Base-by-base conservation (phyloP, 2,888 invertebrate genomes). In the Chrysodeixis includens region DNA sequence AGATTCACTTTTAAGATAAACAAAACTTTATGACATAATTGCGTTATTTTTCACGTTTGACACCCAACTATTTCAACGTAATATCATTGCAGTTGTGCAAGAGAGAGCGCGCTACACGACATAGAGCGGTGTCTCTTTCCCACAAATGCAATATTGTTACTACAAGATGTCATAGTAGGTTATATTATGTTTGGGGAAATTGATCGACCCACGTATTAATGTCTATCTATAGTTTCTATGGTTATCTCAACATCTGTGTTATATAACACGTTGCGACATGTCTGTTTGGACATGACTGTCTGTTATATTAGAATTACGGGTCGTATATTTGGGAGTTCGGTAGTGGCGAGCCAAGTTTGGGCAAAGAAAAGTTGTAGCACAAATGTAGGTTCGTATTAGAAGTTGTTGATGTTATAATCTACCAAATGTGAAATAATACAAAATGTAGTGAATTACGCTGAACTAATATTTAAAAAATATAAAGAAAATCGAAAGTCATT, bases 21-120 rank as follows among this genome's bases (percentile, higher is more conserved):
- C 44, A 62, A 70, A 66, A 54, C 26, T 32, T 69, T 70, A 74
- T 74, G 44, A 52, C 73, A 55, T 60, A 58, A 53, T 58, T 44
- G 66, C 67, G 74, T 75, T 62, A 74, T 75, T 74, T 75, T 74
- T 74, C 76, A 75, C 73, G 75, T 60, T 62, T 57, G 62, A 26
- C 6, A 26, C 3, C 26, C 26, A 4, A 26, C 26, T 6, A 26
- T 26, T 6, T 26, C 6, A 26, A 26, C 2, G 26, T 26, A 26
- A 26, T 6, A 26, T 2, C 26, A 26, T 4, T 6, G 26, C 26
- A 26, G n/a, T 26, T 26, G 26, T 6, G 26, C 6, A 26, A 26
- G 6, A 26, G 26, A 26, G 26, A 26, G 3, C 3, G 3, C 26
- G 26, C 26, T 26, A 26, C 6, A 26, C 26, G 3, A 6, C 6